Evolutionary conservation across 2,888 invertebrate genomes (phyloP), one percentile per base, ranked within the genome.

Genomic region (Andricus quercusramuli): DNA sequence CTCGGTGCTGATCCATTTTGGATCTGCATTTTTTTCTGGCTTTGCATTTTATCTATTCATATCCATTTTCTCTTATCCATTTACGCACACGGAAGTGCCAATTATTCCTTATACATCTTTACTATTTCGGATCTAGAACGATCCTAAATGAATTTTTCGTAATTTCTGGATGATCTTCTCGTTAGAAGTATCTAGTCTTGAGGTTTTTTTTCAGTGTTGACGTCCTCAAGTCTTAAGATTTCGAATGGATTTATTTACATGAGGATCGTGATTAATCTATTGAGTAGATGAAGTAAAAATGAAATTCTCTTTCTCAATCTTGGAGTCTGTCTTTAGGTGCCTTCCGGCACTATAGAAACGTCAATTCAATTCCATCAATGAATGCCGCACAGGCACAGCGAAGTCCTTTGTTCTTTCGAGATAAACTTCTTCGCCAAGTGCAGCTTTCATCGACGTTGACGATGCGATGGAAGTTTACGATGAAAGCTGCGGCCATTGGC

Each of bases 371-470:
- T 74, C 20, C 32, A 13, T 74, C 74, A 74, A 37, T 74, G 74
- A 74, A 56, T 74, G n/a, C 32, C 74, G 74, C 51, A 51, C n/a
- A 74, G 51, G 70, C 47, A 8, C 20, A 70, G 51, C 20, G 51
- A 74, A 56, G 25, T 74, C 74, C 74, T 74, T 56, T 74, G 56
- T 74, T 74, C 74, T 74, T 56, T 29, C 29, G 22, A 74, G 74
- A 74, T 74, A 74, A 74, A 74, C 29, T 74, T 51, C 56, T 32
- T 74, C 29, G 51, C 17, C 13, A 51, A 56, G 25, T 70, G 70
- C 51, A 29, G 47, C 70, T 44, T 17, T 51, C 47, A 51, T 22
- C 17, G 70, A 22, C 44, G 25, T 68, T 68, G 68, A 44, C 68
- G 68, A 68, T 41, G 47, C 68, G 68, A 68, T 41, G 47, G 70